Evolutionary conservation across 2,797 vertebrate genomes (phyloP).

Genomic region (Catamblyrhynchus diadema): DNA sequence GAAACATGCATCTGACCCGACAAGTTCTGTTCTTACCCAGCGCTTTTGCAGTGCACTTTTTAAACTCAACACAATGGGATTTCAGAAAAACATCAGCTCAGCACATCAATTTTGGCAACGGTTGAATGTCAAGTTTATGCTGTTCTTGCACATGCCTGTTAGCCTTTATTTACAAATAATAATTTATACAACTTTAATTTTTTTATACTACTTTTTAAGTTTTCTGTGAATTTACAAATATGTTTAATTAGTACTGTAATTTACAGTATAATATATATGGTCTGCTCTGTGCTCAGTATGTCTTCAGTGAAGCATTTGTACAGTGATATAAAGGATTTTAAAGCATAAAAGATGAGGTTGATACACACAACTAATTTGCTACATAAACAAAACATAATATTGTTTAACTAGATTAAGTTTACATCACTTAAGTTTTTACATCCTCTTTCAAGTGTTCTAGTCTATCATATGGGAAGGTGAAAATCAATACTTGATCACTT

Average conservation of each 20-base stretch:
- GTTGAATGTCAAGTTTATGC: slow-evolving; percentile 31
- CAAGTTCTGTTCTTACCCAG: not conserved
- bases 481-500: not conserved
- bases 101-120: slow-evolving; percentile 26
- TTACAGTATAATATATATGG: not conserved
- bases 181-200: not conserved
- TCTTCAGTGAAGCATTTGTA: not conserved
- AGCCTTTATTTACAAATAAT: not conserved
- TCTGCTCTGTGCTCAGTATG: not conserved
- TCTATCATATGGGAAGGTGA: not conserved
- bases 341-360: not conserved
- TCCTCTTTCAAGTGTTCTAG: not conserved
- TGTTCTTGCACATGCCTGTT: slow-evolving; percentile 16
- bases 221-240: not conserved
- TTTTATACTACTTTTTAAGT: not conserved
- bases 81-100: slow-evolving; percentile 38
- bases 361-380: not conserved
- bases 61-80: not conserved
- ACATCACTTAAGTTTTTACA: not conserved
- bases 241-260: not conserved
- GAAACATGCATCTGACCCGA: not conserved
- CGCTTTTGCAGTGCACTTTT: slow-evolving; percentile 32
- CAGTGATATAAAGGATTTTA: not conserved
- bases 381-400: not conserved
- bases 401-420: not conserved